Percentiles rank a stretch among this genome's conserved stretches.
phyloP scores from a whole-genome alignment of 2,888 invertebrate genomes.

The Crocallis elinguaria region DNA sequence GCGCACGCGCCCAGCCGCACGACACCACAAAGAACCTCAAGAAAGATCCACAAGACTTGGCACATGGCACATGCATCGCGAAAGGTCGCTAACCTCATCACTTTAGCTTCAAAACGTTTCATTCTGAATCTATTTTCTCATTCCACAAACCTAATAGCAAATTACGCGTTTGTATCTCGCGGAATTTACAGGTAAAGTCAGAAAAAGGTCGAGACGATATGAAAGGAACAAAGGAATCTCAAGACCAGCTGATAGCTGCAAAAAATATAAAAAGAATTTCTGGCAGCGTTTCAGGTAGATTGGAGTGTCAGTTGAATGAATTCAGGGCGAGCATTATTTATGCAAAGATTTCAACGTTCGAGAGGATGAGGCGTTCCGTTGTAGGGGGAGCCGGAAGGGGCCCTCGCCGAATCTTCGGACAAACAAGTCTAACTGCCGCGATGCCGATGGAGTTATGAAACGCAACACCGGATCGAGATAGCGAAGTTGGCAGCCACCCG shows the following conservation, averaged over 20 bases:
- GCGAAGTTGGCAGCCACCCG: slow-evolving; percentile 49
- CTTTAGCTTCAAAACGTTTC: slow-evolving; percentile 18
- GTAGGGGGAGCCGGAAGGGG: slow-evolving; percentile 5
- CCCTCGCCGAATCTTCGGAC: slow-evolving; percentile 36
- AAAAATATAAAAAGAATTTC: slow-evolving; percentile 32
- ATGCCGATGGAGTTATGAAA: slow-evolving; percentile 50
- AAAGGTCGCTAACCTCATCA: slow-evolving; percentile 34
- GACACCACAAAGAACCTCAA: slow-evolving; percentile 28
- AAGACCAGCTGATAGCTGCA: slow-evolving; percentile 39
- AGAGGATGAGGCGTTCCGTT: background rate
- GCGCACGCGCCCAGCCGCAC: slow-evolving; percentile 34
- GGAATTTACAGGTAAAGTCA: slow-evolving; percentile 29
- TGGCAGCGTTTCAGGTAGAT: slow-evolving; percentile 35
- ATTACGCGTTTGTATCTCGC: slow-evolving; percentile 32
- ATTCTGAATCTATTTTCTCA: slow-evolving; percentile 13
- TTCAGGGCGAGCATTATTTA: slow-evolving; percentile 15
- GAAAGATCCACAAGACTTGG: slow-evolving; percentile 14
- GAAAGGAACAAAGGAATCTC: slow-evolving; percentile 34
- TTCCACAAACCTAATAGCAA: slow-evolving; percentile 28
- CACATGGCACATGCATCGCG: slow-evolving; percentile 19
- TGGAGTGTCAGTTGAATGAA: slow-evolving; percentile 21
- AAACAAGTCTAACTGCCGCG: slow-evolving; percentile 39
- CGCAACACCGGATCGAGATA: slow-evolving; percentile 50
- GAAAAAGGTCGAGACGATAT: slow-evolving; percentile 21
- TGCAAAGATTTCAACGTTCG: slow-evolving; percentile 21